Percentiles rank a stretch among this genome's conserved stretches.
Evolutionary conservation across 2,888 invertebrate genomes (phyloP).

Genomic region (Eledona agricola): DNA sequence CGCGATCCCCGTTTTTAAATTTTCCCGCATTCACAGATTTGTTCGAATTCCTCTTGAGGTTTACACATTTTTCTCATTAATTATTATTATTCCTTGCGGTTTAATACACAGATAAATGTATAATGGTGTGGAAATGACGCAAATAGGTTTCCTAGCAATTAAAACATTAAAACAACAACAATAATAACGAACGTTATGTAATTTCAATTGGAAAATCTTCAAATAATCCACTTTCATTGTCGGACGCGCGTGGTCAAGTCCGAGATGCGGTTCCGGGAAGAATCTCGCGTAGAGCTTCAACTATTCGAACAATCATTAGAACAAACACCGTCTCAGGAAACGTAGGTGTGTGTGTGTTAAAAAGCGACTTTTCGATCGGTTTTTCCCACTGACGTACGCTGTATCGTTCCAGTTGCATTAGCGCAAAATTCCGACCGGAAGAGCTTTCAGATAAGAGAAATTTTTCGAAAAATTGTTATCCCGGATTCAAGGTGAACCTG

Average conservation of each 20-base stretch:
- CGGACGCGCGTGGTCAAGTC: conserved; percentile 5
- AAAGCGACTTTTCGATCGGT: conserved; percentile 20
- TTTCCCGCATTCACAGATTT: conserved; percentile 10
- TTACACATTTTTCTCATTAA: conserved; percentile 8
- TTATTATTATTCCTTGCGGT: conserved; percentile 20
- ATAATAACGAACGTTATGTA: conserved; percentile 20
- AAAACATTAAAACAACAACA: conserved; percentile 21
- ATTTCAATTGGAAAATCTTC: conserved; percentile 20
- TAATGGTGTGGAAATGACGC: conserved; percentile 30
- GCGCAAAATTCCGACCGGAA: neutral
- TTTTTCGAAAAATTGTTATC: neutral
- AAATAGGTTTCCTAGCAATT: conserved; percentile 29
- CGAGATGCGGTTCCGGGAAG: conserved; percentile 16
- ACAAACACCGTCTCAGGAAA: conserved; percentile 25
- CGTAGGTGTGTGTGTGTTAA: conserved; percentile 24
- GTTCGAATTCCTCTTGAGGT: conserved; percentile 19
- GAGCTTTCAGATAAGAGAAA: neutral
- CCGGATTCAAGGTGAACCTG: too few species aligned
- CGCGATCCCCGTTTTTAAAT: conserved; percentile 37
- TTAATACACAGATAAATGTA: conserved; percentile 10
- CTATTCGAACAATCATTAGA: conserved; percentile 15
- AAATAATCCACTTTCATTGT: conserved; percentile 12
- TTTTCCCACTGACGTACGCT: conserved; percentile 23
- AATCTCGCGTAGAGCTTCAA: conserved; percentile 4
- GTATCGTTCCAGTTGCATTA: conserved; percentile 6